Percentiles rank a stretch among this genome's conserved stretches.
Conservation (phyloP, 1,140 invertebrate genomes). For the Drosophila carrolli region DNA sequence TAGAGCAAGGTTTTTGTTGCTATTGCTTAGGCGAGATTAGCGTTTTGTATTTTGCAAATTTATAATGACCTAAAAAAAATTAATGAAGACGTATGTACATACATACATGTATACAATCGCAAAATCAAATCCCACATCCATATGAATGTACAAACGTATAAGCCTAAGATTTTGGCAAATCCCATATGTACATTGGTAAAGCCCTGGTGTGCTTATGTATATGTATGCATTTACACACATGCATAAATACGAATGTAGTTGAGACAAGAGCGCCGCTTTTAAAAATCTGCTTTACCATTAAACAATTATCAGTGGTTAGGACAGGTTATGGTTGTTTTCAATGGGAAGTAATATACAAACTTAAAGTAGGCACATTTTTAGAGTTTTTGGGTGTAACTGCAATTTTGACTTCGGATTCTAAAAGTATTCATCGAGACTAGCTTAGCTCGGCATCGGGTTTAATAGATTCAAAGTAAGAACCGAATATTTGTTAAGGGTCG, state of each 20-base stretch:
- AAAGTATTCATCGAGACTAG: no score
- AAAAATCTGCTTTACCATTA: constrained; percentile 32
- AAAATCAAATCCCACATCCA: constrained; percentile 1
- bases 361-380: background rate
- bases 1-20: constrained; percentile 59
- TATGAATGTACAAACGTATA: background rate
- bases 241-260: background rate
- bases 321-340: constrained; percentile 53
- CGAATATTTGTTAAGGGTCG: no score
- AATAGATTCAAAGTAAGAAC: no score
- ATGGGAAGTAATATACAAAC: constrained; percentile 20
- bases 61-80: constrained; percentile 25
- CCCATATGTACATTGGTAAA: background rate
- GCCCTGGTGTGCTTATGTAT: background rate
- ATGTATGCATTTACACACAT: background rate
- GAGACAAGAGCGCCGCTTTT: constrained; percentile 24
- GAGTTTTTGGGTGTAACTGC: no score
- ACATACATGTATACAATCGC: background rate
- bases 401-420: no score
- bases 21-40: constrained; percentile 16
- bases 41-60: constrained; percentile 23
- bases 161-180: constrained; percentile 9
- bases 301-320: constrained; percentile 45
- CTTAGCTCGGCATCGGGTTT: no score
- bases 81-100: constrained; percentile 11